phyloP scores from a whole-genome alignment of 2,113 vertebrate species.

The Pithys albifrons region DNA sequence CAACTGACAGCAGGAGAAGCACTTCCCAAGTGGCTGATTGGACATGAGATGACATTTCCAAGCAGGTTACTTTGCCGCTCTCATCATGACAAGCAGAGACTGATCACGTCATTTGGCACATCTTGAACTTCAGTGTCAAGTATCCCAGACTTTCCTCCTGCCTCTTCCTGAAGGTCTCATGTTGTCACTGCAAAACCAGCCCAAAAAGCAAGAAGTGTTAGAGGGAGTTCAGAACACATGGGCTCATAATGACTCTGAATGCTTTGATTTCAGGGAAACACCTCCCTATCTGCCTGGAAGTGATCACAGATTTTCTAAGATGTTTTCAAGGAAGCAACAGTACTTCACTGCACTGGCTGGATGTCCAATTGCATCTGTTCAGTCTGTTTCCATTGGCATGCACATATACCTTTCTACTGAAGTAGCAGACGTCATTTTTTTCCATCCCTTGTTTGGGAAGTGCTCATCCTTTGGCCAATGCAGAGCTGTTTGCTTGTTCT shows the following conservation, averaged over 20 bases:
- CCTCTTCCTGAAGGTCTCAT: background rate
- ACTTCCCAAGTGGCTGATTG: background rate
- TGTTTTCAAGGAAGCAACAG: background rate
- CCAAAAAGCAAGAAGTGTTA: background rate
- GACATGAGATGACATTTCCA: background rate
- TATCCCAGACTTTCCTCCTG: background rate
- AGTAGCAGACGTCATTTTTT: background rate
- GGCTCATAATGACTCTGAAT: background rate
- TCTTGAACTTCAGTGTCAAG: background rate
- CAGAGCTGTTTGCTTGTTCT: background rate
- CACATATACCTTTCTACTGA: background rate
- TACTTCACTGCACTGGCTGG: background rate
- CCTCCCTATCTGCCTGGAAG: background rate
- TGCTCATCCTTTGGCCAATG: background rate
- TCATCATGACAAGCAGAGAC: background rate
- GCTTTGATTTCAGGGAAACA: background rate
- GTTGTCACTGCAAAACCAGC: background rate
- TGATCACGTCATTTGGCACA: background rate
- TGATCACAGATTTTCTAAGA: background rate
- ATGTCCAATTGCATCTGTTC: background rate
- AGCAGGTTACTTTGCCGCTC: background rate
- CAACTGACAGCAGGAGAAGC: background rate
- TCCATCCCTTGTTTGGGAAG: conserved; percentile 24
- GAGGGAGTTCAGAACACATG: background rate
- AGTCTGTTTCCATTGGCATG: background rate